Evolutionary conservation across 2,113 vertebrate species (phyloP), one percentile per base, ranked within the genome.

Genomic region (Heptranchias perlo): DNA sequence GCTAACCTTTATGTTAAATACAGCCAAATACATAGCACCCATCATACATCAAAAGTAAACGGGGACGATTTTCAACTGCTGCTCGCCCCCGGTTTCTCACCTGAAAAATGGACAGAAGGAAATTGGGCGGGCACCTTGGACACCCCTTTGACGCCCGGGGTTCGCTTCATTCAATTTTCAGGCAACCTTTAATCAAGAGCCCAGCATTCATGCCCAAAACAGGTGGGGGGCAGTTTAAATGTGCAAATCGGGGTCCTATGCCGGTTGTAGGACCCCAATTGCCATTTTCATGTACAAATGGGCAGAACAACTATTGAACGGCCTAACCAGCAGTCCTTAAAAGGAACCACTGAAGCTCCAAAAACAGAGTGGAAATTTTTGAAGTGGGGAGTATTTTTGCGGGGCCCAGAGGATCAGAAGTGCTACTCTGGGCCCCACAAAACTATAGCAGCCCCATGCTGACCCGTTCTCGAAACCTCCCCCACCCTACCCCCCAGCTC

Each of bases 1-100:
- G 82, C 82, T 96, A 94, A 96, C 92, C 96, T 96, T 96, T 95
- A 23, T 11, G 73, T 96, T 96, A 96, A 96, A 96, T 96, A n/a
- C 78, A 73, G 96, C 96, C 97, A 96, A 97, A 64, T 65, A 65
- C 92, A 44, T 11, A 31, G 44, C 39, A 69, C 25, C 65, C 10
- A 73, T 3, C 10, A 52, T 95, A 49, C 47, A 52, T 95, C 47
- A 93, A 61, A 39, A 93, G 39, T 58, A 58, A 39, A 82, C 47
- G 78, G 39, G 39, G 78, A 0, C 4, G 18, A 82, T 23, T n/a
- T 82, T 21, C 78, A 82, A 82, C 44, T 82, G 16, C 78, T 82
- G 78, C 39, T 82, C 16, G 23, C 78, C 18, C 39, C n/a, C n/a
- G n/a, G n/a, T 47, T 82, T 82, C 39, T 82, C n/a, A 39, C 39